Conservation (phyloP, 2,888 invertebrate genomes). For the Teleiodes luculella region DNA sequence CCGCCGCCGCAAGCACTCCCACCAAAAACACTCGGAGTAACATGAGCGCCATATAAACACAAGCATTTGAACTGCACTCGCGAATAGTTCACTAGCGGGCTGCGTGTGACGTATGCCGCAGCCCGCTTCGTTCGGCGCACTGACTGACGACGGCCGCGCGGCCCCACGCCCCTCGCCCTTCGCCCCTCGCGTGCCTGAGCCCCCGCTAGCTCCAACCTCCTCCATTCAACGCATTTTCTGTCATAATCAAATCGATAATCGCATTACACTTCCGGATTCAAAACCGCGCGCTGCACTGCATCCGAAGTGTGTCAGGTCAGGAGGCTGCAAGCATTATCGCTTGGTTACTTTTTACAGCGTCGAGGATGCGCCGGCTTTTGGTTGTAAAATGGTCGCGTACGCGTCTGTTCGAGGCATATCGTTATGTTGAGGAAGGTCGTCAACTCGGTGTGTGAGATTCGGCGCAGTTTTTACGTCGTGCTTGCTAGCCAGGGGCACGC, state of each 20-base stretch:
- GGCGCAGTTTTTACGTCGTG: slow-evolving; percentile 5
- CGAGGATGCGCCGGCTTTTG: not conserved
- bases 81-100: slow-evolving; percentile 67
- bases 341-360: slow-evolving; percentile 8
- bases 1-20: slow-evolving; percentile 73
- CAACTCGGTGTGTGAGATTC: slow-evolving; percentile 4
- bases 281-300: slow-evolving; percentile 71
- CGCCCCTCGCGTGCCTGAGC: slow-evolving; percentile 30
- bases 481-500: slow-evolving; percentile 4
- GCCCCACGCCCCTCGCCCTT: slow-evolving; percentile 24
- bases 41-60: slow-evolving; percentile 88
- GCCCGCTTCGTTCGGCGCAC: slow-evolving; percentile 67
- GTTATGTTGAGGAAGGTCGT: slow-evolving; percentile 10
- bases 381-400: not conserved
- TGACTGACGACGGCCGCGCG: slow-evolving; percentile 38
- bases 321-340: slow-evolving; percentile 27
- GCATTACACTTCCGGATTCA: slow-evolving; percentile 74
- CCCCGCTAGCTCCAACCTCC: slow-evolving; percentile 40
- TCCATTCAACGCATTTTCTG: slow-evolving; percentile 77
- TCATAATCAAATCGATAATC: slow-evolving; percentile 77
- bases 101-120: slow-evolving; percentile 64
- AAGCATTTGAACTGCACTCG: slow-evolving; percentile 82
- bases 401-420: not conserved
- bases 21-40: slow-evolving; percentile 83
- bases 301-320: slow-evolving; percentile 63